Conservation (phyloP, 2,797 vertebrate species). For the Coluber constrictor region DNA sequence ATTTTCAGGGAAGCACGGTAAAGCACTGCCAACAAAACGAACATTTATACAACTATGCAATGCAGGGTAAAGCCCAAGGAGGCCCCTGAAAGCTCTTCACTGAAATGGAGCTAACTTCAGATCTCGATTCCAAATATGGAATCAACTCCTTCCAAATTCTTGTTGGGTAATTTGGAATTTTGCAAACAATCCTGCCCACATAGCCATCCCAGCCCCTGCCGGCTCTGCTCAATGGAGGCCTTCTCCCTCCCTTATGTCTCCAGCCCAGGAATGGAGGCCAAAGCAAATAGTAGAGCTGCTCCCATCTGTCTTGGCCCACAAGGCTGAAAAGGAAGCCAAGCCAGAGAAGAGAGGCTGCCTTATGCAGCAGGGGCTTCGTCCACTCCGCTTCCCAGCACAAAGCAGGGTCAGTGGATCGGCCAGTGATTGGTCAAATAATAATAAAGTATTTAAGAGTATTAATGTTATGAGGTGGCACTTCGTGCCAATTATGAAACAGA, state of each 20-base stretch:
- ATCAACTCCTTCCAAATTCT: background rate
- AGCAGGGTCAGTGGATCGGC: background rate
- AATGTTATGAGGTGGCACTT: background rate
- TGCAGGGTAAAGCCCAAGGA: background rate
- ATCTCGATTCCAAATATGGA: background rate
- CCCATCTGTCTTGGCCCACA: background rate
- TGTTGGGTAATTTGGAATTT: background rate
- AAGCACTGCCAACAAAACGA: background rate
- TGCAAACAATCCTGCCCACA: background rate
- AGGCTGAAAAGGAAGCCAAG: background rate
- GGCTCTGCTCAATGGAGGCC: background rate
- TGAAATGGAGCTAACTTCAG: background rate
- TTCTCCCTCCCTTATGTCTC: background rate
- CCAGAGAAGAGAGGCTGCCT: background rate
- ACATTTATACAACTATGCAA: background rate
- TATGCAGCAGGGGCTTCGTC: background rate
- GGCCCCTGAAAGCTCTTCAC: too few relatives aligned
- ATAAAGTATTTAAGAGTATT: background rate
- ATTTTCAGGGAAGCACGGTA: too few relatives aligned
- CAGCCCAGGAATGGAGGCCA: background rate
- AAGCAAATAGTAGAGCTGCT: background rate
- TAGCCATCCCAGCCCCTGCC: background rate
- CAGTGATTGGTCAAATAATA: background rate
- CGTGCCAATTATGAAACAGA: background rate
- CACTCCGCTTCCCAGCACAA: background rate